Base-by-base conservation (phyloP, 2,113 vertebrate genomes). In the Motacilla tschutschensis region DNA sequence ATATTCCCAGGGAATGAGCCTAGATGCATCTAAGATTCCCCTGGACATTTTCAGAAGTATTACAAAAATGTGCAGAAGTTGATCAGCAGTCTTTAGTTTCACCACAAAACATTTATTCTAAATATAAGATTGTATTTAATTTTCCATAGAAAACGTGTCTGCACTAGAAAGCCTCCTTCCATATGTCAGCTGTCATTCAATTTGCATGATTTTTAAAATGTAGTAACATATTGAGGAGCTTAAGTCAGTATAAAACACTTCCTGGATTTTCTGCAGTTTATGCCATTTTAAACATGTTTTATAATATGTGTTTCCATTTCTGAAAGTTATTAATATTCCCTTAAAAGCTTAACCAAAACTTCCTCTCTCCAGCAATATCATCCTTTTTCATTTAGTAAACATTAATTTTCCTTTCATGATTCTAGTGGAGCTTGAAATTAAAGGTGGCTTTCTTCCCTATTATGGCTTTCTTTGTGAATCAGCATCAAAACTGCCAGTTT, bases 371-470 rank as follows among this genome's bases (percentile, higher is more conserved):
- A 78, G 82, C 29, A 87, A 29, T 43, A 79, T 62, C 60, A 87
- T 79, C 47, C 75, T 87, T 94, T 93, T 82, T 46, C 38, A 78
- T 77, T 87, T 77, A 87, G 79, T 87, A 93, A 95, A 85, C 72
- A 94, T 93, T 91, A 76, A 87, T 88, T 93, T 93, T 94, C 84
- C 76, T 77, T 92, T 93, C 82, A 65, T 41, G 13, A 91, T 93
- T 85, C 82, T 91, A 93, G 84, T 74, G 76, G 54, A 91, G 79
- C 94, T 93, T 94, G 90, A 94, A 93, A 94, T 94, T 91, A 93
- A 93, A 91, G 67, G 82, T 88, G 79, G 53, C 29, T 91, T 88
- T 91, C n/a, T 77, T 93, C 60, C 75, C 65, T 58, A 10, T 80
- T 87, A 71, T 11, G 44, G 29, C 62, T 87, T 89, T 63, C 69